Conservation (phyloP, 2,113 vertebrate genomes). For the Trichomycterus rosablanca region DNA sequence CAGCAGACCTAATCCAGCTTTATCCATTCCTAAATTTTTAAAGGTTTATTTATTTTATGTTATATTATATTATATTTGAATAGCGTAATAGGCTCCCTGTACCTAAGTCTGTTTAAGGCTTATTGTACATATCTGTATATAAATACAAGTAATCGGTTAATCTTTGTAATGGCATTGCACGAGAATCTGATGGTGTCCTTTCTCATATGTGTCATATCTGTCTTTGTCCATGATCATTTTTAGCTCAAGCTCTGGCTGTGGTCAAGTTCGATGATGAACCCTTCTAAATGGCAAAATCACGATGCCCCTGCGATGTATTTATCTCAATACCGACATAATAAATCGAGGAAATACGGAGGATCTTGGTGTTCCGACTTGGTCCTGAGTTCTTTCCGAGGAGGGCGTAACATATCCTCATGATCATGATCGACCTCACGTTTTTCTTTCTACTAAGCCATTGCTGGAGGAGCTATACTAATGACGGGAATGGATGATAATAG, state of each 20-base stretch:
- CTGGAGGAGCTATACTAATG: neutral
- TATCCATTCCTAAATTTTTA: too few species aligned
- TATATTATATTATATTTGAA: too few species aligned
- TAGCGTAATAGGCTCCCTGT: too few species aligned
- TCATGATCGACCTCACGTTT: neutral
- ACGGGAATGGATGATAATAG: constrained; percentile 4
- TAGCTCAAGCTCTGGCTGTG: constrained; percentile 81
- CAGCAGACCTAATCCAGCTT: too few species aligned
- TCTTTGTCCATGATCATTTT: constrained; percentile 18
- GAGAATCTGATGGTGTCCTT: neutral
- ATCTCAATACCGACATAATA: constrained; percentile 34
- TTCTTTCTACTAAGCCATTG: constrained; percentile 16
- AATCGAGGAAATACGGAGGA: constrained; percentile 36
- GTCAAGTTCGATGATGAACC: constrained; percentile 77
- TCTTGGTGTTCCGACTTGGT: constrained; percentile 2
- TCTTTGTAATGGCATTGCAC: too few species aligned
- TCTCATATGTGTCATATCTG: too few species aligned
- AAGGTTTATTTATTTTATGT: too few species aligned
- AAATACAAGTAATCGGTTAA: too few species aligned
- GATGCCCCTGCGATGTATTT: constrained; percentile 41
- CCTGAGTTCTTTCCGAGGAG: constrained; percentile 12
- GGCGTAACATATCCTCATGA: constrained; percentile 1
- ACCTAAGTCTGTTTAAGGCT: too few species aligned
- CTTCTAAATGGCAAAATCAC: constrained; percentile 59
- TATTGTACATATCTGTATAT: too few species aligned